These are phyloP conservation scores for Pelobates fuscus DNA, from an alignment of 2,113 vertebrate genomes.

Conservation along the genomic window DNA sequence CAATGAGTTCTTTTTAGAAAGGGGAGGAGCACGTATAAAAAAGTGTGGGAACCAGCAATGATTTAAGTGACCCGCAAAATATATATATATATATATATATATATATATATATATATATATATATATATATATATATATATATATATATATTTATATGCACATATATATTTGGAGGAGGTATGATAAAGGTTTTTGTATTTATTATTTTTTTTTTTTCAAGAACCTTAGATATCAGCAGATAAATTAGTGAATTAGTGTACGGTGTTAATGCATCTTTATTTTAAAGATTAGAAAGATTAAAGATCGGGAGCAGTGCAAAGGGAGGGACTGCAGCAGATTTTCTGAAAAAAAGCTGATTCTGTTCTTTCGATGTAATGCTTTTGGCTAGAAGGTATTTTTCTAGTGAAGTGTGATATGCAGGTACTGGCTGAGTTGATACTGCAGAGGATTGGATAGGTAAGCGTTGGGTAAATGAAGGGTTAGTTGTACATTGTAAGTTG, in stretches of 20 bases:
- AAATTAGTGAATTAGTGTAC: too few relatives aligned
- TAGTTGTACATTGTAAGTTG: constrained; percentile 11
- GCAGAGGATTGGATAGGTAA: constrained; percentile 14
- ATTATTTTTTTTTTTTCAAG: constrained; percentile 17
- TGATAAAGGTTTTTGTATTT: too few relatives aligned
- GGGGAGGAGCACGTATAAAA: constrained; percentile 37
- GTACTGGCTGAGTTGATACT: constrained; percentile 5
- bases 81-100: too few relatives aligned
- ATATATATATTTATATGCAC: too few relatives aligned
- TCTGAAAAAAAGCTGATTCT: constrained; percentile 34
- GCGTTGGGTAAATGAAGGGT: constrained; percentile 16
- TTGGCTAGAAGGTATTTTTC: constrained; percentile 18
- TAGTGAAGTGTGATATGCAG: constrained; percentile 28
- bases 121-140: too few relatives aligned
- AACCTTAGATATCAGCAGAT: too few relatives aligned
- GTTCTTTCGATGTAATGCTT: constrained; percentile 24
- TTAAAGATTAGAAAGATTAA: too few relatives aligned
- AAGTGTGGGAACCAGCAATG: constrained; percentile 38
- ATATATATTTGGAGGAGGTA: too few relatives aligned
- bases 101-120: too few relatives aligned
- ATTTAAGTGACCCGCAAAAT: constrained; percentile 25
- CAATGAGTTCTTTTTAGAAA: constrained; percentile 29
- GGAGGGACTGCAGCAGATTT: constrained; percentile 33
- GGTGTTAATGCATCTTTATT: too few relatives aligned
- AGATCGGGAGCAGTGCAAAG: not conserved